These are phyloP conservation scores for Periophthalmus magnuspinnatus DNA, from an alignment of 2,797 vertebrate genomes.

Conservation along the genomic window DNA sequence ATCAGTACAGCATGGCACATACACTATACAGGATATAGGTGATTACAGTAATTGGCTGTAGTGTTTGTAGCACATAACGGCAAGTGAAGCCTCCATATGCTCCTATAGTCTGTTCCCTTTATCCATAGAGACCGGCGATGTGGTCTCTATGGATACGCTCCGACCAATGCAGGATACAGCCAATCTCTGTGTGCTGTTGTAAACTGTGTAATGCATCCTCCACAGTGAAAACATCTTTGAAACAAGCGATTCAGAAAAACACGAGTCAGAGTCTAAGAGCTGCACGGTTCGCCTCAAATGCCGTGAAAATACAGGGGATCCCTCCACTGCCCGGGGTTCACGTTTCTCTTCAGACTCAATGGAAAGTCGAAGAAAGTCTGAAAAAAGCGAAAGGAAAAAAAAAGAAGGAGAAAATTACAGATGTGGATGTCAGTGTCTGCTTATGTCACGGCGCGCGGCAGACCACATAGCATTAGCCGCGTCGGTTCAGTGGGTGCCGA, in stretches of 20 bases:
- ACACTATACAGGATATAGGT: not conserved
- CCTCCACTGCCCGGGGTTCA: slow-evolving; percentile 56
- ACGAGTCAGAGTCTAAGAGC: slow-evolving; percentile 18
- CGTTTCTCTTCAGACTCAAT: slow-evolving; percentile 51
- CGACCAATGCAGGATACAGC: not conserved
- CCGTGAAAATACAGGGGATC: slow-evolving; percentile 55
- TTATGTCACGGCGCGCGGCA: slow-evolving; percentile 60
- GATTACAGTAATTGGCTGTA: slow-evolving; percentile 1
- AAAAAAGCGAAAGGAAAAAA: slow-evolving; percentile 41
- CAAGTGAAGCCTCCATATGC: not conserved
- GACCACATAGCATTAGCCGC: slow-evolving; percentile 50
- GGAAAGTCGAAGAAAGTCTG: slow-evolving; percentile 56
- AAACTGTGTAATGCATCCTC: not conserved
- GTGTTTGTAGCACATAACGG: not conserved
- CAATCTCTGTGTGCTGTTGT: not conserved
- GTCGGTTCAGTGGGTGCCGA: slow-evolving; percentile 39
- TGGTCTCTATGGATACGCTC: not conserved
- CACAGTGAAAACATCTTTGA: not conserved
- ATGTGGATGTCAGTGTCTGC: slow-evolving; percentile 64
- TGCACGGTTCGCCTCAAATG: slow-evolving; percentile 20
- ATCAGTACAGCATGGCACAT: not conserved
- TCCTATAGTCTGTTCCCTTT: not conserved
- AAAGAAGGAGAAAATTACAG: slow-evolving; percentile 67
- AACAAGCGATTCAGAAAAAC: not conserved
- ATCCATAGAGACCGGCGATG: not conserved